Evolutionary conservation across 2,888 invertebrate species (phyloP), one percentile per base, ranked within the genome.

Genomic region (Erpobdella octoculata): DNA sequence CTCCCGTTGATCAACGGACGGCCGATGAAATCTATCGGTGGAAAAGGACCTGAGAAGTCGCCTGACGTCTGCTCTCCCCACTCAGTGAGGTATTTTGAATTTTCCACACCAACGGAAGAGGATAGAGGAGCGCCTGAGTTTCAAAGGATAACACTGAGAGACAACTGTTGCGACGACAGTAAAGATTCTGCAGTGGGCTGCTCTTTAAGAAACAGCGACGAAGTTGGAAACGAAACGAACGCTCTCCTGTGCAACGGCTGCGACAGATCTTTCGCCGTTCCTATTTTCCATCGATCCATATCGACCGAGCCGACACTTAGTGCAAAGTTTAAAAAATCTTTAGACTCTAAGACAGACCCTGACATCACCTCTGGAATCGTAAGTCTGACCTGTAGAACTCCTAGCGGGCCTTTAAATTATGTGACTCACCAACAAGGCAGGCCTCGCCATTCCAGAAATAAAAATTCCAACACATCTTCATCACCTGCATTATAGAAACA

Each of bases 401-500:
- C 62, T 2, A 3, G 28, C 5, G 35, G 33, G 31, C 53, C 8
- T 21, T 28, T 25, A 15, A 53, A 15, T 15, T 4, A 21, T 8
- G 8, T 18, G 8, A 25, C 21, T 53, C 53, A 53, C n/a, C 53
- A 53, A 28, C 53, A 53, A 28, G 28, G 28, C 28, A 53, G 28
- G 28, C n/a, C n/a, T n/a, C 53, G 53, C 21, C 53, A 53, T 53
- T 53, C 53, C 53, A 53, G 53, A 53, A 53, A 53, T 21, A 53
- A 53, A 15, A 53, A 53, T 33, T 62, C 62, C 62, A 21, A 28
- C 2, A 31, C 9, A 31, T 33, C 62, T n/a, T 33, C 62, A 35
- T 62, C 62, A 62, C 33, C 62, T 33, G 62, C 62, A 53, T 53
- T 53, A 53, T 53, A n/a, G n/a, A n/a, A n/a, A n/a, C n/a, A n/a